Evolutionary conservation across 2,888 invertebrate species (phyloP).

Genomic region (Gymnocheta viridis): DNA sequence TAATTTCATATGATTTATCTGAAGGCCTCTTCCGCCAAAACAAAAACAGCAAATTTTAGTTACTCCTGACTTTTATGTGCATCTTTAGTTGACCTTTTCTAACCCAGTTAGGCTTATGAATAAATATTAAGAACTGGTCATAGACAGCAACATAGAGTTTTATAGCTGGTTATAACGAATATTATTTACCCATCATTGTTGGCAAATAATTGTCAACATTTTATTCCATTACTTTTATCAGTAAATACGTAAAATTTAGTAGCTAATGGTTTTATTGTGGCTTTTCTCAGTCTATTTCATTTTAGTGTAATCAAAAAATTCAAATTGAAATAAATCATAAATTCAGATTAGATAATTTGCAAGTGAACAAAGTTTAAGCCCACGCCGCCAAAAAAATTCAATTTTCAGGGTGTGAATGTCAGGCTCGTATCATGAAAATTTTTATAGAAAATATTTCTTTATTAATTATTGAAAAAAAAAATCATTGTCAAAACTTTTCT

Average conservation of each 20-base stretch:
- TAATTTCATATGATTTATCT: conserved; percentile 80
- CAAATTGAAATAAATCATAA: too few relatives aligned
- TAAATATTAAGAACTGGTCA: conserved; percentile 28
- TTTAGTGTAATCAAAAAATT: too few relatives aligned
- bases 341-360: too few relatives aligned
- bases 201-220: too few relatives aligned
- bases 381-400: too few relatives aligned
- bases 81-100: conserved; percentile 9
- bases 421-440: too few relatives aligned
- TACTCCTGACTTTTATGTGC: conserved; percentile 22
- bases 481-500: not conserved
- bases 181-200: not conserved
- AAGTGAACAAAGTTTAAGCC: too few relatives aligned
- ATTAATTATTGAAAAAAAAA: not conserved
- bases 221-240: too few relatives aligned
- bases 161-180: not conserved
- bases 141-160: not conserved
- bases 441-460: not conserved
- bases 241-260: too few relatives aligned
- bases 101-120: conserved; percentile 5
- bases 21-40: conserved; percentile 60
- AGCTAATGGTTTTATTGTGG: too few relatives aligned
- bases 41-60: conserved; percentile 5
- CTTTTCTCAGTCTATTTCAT: too few relatives aligned
- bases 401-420: too few relatives aligned